Evolutionary conservation across 2,797 vertebrate species (phyloP).

Genomic region (Orientallactaga sibirica): DNA sequence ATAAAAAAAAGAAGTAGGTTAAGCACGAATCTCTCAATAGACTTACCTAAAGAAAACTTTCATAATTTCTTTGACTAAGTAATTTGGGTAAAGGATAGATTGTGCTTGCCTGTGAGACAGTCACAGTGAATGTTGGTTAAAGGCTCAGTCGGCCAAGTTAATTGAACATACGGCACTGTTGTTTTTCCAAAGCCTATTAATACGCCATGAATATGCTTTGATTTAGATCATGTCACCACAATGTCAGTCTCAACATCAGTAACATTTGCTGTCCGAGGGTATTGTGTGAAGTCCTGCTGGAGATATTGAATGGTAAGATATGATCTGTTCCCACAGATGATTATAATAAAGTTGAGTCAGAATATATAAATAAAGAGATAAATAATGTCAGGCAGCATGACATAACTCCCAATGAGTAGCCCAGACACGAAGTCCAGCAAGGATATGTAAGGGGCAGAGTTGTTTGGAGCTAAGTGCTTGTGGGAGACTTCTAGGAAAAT

Average conservation of each 20-base stretch:
- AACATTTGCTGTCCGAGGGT: slow-evolving; percentile 52
- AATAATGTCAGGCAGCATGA: slow-evolving; percentile 48
- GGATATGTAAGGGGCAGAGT: not conserved
- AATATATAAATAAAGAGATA: slow-evolving; percentile 75
- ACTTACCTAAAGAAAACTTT: slow-evolving; percentile 46
- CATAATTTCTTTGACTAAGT: slow-evolving; percentile 13
- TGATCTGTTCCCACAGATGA: slow-evolving; percentile 78
- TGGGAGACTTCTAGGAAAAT: slow-evolving; percentile 12
- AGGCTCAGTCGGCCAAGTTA: slow-evolving; percentile 47
- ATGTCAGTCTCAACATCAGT: slow-evolving; percentile 40
- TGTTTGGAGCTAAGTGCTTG: not conserved
- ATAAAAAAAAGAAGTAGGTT: slow-evolving; percentile 6
- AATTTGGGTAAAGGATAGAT: slow-evolving; percentile 5
- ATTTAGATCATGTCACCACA: slow-evolving; percentile 63
- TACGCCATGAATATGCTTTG: slow-evolving; percentile 48
- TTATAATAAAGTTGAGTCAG: slow-evolving; percentile 73
- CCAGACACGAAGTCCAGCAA: slow-evolving; percentile 16
- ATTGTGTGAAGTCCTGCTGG: slow-evolving; percentile 65
- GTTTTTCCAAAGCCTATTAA: slow-evolving; percentile 69
- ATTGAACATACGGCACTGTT: slow-evolving; percentile 42
- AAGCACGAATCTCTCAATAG: slow-evolving; percentile 12
- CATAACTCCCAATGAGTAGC: slow-evolving; percentile 19
- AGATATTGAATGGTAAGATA: slow-evolving; percentile 70
- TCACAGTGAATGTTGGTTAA: slow-evolving; percentile 4
- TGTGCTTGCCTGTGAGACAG: slow-evolving; percentile 52